A percentile compares a stretch with the other conserved stretches of the same genome.
These are phyloP conservation scores for Cygnus buccinator DNA, from an alignment of 2,113 vertebrate genomes.

Conservation along the genomic window DNA sequence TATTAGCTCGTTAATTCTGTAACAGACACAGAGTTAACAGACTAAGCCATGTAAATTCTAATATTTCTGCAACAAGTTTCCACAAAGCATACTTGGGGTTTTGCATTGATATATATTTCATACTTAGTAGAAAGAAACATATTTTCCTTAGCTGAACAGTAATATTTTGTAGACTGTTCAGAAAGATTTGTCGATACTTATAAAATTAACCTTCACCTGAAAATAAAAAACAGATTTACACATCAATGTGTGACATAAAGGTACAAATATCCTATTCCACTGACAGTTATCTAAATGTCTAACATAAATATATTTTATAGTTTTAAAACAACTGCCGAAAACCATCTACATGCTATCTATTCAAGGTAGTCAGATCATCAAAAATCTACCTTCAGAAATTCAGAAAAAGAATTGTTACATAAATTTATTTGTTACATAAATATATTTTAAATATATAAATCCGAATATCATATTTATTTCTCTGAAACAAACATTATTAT, in stretches of 20 bases:
- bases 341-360: background rate
- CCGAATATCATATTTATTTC: background rate
- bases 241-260: background rate
- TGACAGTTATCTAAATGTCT: background rate
- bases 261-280: background rate
- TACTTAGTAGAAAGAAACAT: background rate
- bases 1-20: background rate
- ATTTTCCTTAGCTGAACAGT: background rate
- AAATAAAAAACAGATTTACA: background rate
- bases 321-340: background rate
- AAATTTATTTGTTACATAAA: background rate
- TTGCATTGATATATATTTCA: background rate
- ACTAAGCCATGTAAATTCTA: background rate
- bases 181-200: background rate
- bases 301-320: background rate
- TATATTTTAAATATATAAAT: background rate
- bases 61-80: background rate
- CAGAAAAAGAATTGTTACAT: background rate
- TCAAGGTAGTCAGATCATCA: background rate
- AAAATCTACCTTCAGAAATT: background rate
- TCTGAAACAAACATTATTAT: background rate
- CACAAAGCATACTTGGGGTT: background rate
- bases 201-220: background rate
- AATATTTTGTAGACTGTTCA: background rate
- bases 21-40: background rate